Conservation (phyloP, 2,113 vertebrate species). For the Coreoperca whiteheadi region DNA sequence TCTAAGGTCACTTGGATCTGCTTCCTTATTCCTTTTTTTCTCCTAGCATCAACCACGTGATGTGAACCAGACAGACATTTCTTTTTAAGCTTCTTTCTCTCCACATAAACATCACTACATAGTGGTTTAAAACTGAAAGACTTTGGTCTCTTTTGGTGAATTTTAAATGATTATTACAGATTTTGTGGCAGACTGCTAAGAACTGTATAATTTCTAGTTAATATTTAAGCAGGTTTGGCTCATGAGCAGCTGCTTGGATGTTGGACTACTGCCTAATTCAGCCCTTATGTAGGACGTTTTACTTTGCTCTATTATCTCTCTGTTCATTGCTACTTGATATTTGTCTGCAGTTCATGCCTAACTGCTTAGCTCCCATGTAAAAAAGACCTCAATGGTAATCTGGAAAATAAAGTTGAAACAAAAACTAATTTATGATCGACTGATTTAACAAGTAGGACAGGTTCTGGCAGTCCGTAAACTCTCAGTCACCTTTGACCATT, state of each 20-base stretch:
- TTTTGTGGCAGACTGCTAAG: background rate
- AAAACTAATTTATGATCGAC: background rate
- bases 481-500: background rate
- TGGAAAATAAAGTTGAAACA: background rate
- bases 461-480: background rate
- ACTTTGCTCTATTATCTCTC: background rate
- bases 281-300: background rate
- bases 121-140: background rate
- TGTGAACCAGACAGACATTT: background rate
- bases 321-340: background rate
- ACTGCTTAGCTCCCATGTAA: background rate
- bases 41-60: background rate
- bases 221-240: constrained; percentile 27
- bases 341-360: background rate
- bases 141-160: background rate
- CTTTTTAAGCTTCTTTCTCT: background rate
- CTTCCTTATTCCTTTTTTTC: background rate
- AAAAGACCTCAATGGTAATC: background rate
- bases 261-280: background rate
- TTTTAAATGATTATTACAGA: background rate
- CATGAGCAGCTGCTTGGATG: constrained; percentile 8
- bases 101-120: background rate
- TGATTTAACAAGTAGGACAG: background rate
- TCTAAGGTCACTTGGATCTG: background rate
- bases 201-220: background rate